phyloP scores from a whole-genome alignment of 2,797 vertebrate genomes.

The Morus bassanus region DNA sequence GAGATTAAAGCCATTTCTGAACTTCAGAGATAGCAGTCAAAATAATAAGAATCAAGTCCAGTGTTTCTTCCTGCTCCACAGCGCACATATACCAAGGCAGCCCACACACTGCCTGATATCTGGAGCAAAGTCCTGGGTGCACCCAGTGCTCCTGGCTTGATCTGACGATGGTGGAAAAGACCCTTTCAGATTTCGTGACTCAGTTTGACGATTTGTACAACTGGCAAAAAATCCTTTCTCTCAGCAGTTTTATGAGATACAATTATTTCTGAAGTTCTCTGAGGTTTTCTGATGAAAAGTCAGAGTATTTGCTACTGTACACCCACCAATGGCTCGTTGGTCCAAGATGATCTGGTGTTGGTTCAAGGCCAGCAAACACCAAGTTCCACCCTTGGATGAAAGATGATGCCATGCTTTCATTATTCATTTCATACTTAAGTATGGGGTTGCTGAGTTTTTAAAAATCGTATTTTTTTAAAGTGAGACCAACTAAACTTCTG shows the following conservation, averaged over 20 bases:
- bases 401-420: neutral
- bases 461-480: neutral
- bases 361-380: neutral
- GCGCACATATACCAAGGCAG: neutral
- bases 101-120: neutral
- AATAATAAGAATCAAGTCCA: neutral
- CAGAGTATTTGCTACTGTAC: neutral
- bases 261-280: neutral
- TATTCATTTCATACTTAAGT: neutral
- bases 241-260: neutral
- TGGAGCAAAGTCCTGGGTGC: neutral
- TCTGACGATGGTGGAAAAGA: neutral
- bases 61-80: neutral
- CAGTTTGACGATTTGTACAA: neutral
- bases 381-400: neutral
- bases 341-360: neutral
- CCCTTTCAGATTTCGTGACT: neutral
- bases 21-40: neutral
- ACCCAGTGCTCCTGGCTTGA: neutral
- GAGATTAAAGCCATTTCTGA: conserved; percentile 15
- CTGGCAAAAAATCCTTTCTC: neutral
- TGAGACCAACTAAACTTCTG: neutral
- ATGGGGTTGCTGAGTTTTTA: neutral
- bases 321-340: neutral
- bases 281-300: neutral